Conservation (phyloP, 2,113 vertebrate species). For the Collichthys lucidus region DNA sequence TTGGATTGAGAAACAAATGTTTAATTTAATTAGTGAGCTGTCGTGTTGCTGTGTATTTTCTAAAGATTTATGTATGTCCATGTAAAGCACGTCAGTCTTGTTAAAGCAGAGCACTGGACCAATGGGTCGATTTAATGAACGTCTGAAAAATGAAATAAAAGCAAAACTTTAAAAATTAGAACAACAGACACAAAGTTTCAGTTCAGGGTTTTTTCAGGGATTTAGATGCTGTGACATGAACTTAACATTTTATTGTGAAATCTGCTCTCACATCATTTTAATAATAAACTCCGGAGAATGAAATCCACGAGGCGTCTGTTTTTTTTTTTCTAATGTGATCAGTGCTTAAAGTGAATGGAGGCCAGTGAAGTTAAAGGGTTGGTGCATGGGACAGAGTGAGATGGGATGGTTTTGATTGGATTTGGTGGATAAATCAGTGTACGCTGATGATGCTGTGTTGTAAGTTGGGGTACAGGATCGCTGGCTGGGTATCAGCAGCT, state of each 20-base stretch:
- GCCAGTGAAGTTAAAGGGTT: not conserved
- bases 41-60: not conserved
- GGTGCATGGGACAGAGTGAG: not conserved
- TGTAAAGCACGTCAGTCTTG: not conserved
- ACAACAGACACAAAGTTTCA: not conserved
- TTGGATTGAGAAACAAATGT: not conserved
- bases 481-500: no score
- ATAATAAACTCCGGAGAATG: constrained; percentile 2
- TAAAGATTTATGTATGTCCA: not conserved
- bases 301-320: not conserved
- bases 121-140: not conserved
- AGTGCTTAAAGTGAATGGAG: no score
- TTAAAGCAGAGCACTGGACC: no score
- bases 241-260: constrained; percentile 2
- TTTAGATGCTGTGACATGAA: not conserved
- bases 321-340: not conserved
- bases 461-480: no score
- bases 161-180: not conserved
- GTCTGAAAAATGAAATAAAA: no score
- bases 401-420: not conserved
- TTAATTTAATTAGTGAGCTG: not conserved
- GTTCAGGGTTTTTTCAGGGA: not conserved
- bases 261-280: not conserved
- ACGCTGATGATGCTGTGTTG: no score
- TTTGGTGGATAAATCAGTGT: no score